Percentiles rank a stretch among this genome's conserved stretches.
Conservation (phyloP, 1,140 invertebrate species). For the Lysiphlebus fabarum region DNA sequence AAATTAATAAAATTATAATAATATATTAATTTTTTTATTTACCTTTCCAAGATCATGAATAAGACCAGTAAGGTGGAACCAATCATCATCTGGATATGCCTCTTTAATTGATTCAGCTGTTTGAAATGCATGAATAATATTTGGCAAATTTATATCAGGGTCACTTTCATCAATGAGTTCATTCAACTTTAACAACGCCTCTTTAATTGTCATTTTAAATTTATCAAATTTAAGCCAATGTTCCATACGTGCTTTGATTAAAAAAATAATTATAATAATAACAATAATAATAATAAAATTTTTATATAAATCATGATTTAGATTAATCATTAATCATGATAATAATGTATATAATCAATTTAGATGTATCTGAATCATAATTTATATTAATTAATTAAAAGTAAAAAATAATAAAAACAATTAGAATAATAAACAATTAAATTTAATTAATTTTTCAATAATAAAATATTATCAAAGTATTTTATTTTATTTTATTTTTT, state of each 20-base stretch:
- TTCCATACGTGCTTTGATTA: constrained; percentile 53
- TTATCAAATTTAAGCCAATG: constrained; percentile 85
- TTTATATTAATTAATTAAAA: too few species aligned
- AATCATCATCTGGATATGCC: constrained; percentile 84
- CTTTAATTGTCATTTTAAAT: constrained; percentile 76
- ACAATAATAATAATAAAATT: too few species aligned
- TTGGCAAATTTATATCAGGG: constrained; percentile 87
- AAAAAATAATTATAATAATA: neutral
- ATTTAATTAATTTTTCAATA: too few species aligned
- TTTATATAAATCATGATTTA: too few species aligned
- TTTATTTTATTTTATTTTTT: too few species aligned
- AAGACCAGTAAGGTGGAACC: constrained; percentile 92
- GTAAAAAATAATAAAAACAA: too few species aligned
- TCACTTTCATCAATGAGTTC: constrained; percentile 91
- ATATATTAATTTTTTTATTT: neutral
- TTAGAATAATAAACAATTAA: too few species aligned
- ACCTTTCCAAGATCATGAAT: constrained; percentile 95
- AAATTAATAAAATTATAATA: neutral
- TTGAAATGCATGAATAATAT: constrained; percentile 94
- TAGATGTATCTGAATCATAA: too few species aligned
- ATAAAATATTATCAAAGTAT: too few species aligned
- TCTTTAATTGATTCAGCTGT: constrained; percentile 88
- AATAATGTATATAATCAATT: too few species aligned
- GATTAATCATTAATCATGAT: too few species aligned
- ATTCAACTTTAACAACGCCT: constrained; percentile 85